phyloP scores from a whole-genome alignment of 2,797 vertebrate species.

The Danio jaintianensis region DNA sequence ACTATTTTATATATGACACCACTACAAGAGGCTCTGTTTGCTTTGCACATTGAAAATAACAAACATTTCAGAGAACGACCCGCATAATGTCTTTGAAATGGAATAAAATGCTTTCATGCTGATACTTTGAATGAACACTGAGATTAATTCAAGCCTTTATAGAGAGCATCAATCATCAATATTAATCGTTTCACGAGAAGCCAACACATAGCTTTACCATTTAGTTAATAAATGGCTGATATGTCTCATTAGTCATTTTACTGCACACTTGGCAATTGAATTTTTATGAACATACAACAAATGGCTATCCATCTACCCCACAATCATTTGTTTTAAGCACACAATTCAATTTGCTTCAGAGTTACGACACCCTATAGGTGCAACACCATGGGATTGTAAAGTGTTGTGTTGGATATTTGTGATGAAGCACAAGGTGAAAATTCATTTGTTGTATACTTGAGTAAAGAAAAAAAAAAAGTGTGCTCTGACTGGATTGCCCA shows the following conservation, averaged over 20 bases:
- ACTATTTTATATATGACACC: conserved; percentile 13
- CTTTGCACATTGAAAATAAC: conserved; percentile 3
- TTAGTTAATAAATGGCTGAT: conserved; percentile 35
- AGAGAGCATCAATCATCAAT: conserved; percentile 33
- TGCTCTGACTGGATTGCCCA: neutral
- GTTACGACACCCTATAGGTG: conserved; percentile 26
- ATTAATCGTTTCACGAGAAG: conserved; percentile 25
- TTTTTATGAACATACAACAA: conserved; percentile 40
- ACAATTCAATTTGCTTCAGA: conserved; percentile 38
- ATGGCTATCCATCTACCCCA: conserved; percentile 29
- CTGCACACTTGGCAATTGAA: conserved; percentile 37
- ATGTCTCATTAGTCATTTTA: conserved; percentile 48
- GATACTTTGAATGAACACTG: conserved; percentile 18
- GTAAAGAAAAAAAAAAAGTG: neutral
- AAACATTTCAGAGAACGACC: conserved; percentile 2
- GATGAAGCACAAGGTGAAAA: conserved; percentile 38
- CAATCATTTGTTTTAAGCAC: conserved; percentile 45
- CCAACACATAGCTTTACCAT: conserved; percentile 38
- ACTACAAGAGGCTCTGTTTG: neutral
- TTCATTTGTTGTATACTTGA: conserved; percentile 29
- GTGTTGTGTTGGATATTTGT: conserved; percentile 43
- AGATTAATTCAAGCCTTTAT: conserved; percentile 23
- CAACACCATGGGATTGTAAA: conserved; percentile 28
- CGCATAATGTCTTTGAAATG: conserved; percentile 16
- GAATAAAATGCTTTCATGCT: conserved; percentile 3